Base-by-base conservation (phyloP, 2,888 invertebrate genomes). In the Thecocarcelia acutangulata region DNA sequence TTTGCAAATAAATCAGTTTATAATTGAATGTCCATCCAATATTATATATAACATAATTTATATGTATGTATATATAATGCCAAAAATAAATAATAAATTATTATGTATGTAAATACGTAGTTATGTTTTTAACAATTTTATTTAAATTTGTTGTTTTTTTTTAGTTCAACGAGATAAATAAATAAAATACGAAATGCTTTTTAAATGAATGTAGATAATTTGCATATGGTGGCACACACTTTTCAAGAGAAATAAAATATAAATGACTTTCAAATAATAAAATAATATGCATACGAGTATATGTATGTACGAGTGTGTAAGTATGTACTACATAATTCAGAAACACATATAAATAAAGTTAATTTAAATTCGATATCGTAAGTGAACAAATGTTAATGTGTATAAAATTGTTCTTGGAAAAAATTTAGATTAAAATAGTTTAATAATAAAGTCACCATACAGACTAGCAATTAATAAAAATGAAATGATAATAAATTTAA, bases 21-120 rank as follows among this genome's bases (percentile, higher is more conserved):
- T 52, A 76, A 69, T 76, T 61, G 37, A 76, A 61, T 69, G 52
- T 21, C 68, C 68, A 76, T 61, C 68, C 68, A 76, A 68, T 44
- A 37, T 46, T n/a, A n/a, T 17, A 76, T n/a, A 44, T 9, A 44
- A 24, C 11, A 52, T 61, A 54, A 54, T 44, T 61, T 76, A 21
- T 54, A 9, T 37, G 24, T 52, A 28, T 52, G 13, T 68, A 58
- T 64, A 46, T 44, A 40, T 56, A 48, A 17, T 58, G 21, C 6
- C 12, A 58, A 5, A n/a, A 40, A 50, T 40, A 48, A 40, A 28
- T 50, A 33, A 24, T 4, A 58, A 58, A 58, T 33, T 48, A 24
- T 56, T 48, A 48, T 64, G 63, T 74, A 64, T 64, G 64, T 74
- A 64, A 13, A 42, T 12, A 46, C 63, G 54, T 63, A n/a, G n/a